Evolutionary conservation across 2,113 vertebrate species (phyloP).

Genomic region (Erythrocercus mccallii): DNA sequence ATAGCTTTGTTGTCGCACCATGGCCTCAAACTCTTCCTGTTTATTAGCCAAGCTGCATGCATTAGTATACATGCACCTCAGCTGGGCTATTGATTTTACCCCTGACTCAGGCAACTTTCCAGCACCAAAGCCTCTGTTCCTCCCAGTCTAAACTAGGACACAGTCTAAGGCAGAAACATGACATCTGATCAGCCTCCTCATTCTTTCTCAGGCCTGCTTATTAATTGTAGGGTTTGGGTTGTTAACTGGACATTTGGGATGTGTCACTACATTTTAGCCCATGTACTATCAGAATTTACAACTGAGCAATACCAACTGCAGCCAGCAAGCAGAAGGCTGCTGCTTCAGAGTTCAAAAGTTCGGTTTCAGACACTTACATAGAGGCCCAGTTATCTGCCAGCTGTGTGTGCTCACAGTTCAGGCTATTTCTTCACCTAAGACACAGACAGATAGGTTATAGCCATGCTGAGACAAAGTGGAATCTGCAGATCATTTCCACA

Average conservation of each 20-base stretch:
- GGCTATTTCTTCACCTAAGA: neutral
- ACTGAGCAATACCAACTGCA: fast-evolving
- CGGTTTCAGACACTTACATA: neutral
- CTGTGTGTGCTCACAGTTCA: neutral
- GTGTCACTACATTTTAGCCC: neutral
- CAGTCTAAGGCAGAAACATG: neutral
- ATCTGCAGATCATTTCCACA: neutral
- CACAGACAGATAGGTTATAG: neutral
- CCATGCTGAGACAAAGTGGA: neutral
- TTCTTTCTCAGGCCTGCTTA: neutral
- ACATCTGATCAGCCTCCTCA: neutral
- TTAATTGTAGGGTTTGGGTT: neutral
- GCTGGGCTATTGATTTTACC: too few species aligned
- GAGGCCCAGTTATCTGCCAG: neutral
- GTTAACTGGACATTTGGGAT: neutral
- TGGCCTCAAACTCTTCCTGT: too few species aligned
- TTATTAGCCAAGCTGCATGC: too few species aligned
- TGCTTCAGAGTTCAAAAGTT: neutral
- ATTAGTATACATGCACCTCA: too few species aligned
- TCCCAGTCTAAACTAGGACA: neutral
- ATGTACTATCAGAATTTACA: neutral
- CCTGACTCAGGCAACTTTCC: too few species aligned
- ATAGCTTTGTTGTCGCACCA: too few species aligned
- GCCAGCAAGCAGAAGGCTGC: neutral
- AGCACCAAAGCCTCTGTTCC: neutral